Conservation (phyloP, 2,888 invertebrate species). For the Noctua janthe region DNA sequence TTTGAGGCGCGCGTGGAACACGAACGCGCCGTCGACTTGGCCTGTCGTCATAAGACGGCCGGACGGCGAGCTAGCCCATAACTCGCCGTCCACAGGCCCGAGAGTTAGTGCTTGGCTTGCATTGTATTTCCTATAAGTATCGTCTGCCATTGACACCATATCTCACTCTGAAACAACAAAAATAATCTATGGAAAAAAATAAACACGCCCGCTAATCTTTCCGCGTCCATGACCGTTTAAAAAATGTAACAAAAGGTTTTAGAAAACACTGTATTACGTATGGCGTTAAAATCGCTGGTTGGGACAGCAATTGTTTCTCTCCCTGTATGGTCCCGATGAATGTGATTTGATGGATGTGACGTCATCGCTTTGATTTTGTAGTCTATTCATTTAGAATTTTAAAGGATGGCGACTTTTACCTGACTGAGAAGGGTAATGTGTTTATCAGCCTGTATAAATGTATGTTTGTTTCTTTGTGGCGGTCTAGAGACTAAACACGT, state of each 20-base stretch:
- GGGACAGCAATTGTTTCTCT: slow-evolving; percentile 53
- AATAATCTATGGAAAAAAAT: not conserved
- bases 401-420: too few relatives aligned
- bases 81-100: too few relatives aligned
- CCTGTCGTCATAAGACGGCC: too few relatives aligned
- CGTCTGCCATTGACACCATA: not conserved
- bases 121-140: not conserved
- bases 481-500: too few relatives aligned
- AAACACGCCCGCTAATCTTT: slow-evolving; percentile 9
- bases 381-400: not conserved
- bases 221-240: slow-evolving; percentile 31
- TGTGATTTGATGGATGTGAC: slow-evolving; percentile 17
- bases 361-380: slow-evolving; percentile 6
- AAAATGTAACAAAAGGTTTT: slow-evolving; percentile 41
- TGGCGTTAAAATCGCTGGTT: slow-evolving; percentile 37
- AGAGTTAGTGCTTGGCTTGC: too few relatives aligned
- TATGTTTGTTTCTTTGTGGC: too few relatives aligned
- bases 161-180: not conserved
- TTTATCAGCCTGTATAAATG: too few relatives aligned
- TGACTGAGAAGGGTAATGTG: too few relatives aligned
- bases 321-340: not conserved
- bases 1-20: too few relatives aligned
- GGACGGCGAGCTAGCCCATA: too few relatives aligned
- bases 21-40: too few relatives aligned
- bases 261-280: slow-evolving; percentile 30